These are phyloP conservation scores for Muscicapa striata DNA, from an alignment of 2,797 vertebrate species.

Conservation along the genomic window DNA sequence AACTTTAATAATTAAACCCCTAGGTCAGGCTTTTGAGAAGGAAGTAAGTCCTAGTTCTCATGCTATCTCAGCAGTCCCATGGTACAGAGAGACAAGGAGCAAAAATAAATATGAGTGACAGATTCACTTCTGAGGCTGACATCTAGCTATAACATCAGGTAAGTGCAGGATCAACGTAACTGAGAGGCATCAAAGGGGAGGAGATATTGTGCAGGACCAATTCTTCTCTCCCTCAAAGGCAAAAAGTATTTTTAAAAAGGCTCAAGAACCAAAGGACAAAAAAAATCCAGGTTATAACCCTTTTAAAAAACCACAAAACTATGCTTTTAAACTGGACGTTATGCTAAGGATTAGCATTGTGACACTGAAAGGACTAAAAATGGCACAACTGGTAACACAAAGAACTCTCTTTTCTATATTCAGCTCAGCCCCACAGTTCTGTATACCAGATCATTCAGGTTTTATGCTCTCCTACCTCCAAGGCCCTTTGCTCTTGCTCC, in stretches of 20 bases:
- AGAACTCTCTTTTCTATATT: not conserved
- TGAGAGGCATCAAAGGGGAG: not conserved
- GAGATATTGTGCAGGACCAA: not conserved
- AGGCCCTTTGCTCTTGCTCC: not conserved
- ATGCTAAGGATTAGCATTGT: not conserved
- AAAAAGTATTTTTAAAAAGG: not conserved
- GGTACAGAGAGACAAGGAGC: not conserved
- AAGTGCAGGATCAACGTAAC: constrained; percentile 17
- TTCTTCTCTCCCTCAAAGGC: not conserved
- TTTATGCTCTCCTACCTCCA: not conserved
- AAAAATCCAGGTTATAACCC: not conserved
- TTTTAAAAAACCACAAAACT: no score
- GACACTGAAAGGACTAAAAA: not conserved
- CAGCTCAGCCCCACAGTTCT: not conserved
- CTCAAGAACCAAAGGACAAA: not conserved
- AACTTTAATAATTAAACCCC: not conserved
- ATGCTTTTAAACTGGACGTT: not conserved
- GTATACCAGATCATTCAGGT: not conserved
- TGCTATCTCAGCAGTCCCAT: not conserved
- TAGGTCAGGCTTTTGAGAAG: not conserved
- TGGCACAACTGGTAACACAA: not conserved
- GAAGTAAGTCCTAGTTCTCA: not conserved
- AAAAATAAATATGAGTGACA: constrained; percentile 35
- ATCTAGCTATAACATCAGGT: constrained; percentile 61
- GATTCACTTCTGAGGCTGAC: constrained; percentile 60